Evolutionary conservation across 2,888 invertebrate genomes (phyloP).

Genomic region (Dilophus febrilis): DNA sequence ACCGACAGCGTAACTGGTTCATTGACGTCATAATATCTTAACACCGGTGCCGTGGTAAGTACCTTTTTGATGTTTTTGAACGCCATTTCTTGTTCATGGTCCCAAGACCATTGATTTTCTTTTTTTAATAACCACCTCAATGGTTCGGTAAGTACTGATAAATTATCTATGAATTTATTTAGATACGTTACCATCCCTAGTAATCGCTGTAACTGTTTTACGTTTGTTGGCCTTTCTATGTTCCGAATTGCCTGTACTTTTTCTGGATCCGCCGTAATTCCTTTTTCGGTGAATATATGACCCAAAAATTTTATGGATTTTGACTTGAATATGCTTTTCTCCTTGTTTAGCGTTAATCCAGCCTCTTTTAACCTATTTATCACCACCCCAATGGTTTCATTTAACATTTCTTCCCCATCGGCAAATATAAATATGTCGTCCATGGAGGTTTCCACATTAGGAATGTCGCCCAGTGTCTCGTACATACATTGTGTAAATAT

Average conservation of each 20-base stretch:
- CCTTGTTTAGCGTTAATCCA: constrained; percentile 15
- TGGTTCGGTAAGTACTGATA: constrained; percentile 4
- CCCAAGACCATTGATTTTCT: constrained; percentile 5
- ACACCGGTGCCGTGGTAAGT: constrained; percentile 10
- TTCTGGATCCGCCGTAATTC: constrained; percentile 4
- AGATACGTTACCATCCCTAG: constrained; percentile 11
- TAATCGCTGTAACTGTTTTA: constrained; percentile 10
- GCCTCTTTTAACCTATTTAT: constrained; percentile 8
- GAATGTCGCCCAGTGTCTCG: constrained; percentile 7
- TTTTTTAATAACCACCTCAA: constrained; percentile 5
- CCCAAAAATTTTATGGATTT: background rate
- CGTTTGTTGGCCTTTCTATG: constrained; percentile 8
- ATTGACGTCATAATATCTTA: constrained; percentile 16
- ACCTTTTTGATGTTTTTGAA: constrained; percentile 4
- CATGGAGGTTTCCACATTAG: constrained; percentile 12
- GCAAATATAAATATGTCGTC: constrained; percentile 15
- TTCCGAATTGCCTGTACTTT: constrained; percentile 10
- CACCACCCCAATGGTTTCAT: constrained; percentile 10
- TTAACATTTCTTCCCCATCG: constrained; percentile 11
- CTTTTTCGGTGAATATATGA: constrained; percentile 3
- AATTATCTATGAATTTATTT: constrained; percentile 6
- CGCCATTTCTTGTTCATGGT: constrained; percentile 2
- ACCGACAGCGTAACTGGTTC: constrained; percentile 14
- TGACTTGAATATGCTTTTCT: constrained; percentile 13
- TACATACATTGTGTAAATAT: constrained; percentile 13